Percentiles rank a stretch among this genome's conserved stretches.
Conservation (phyloP, 2,113 vertebrate genomes). For the Agapornis roseicollis region DNA sequence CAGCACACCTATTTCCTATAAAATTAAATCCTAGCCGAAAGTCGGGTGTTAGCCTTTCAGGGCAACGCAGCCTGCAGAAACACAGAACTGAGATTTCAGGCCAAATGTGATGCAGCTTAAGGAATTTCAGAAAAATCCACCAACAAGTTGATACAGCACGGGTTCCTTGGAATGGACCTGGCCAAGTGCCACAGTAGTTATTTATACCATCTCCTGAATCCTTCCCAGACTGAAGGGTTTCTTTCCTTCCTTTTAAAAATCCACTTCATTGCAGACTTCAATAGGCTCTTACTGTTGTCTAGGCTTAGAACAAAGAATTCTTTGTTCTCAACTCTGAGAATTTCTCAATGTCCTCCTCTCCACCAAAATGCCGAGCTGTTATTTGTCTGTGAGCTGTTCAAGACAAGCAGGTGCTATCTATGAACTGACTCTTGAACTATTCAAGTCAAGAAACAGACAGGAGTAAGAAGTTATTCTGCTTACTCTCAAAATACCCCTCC, state of each 20-base stretch:
- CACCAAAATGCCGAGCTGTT: background rate
- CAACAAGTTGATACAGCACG: rapidly evolving
- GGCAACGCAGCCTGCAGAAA: background rate
- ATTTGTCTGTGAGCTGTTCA: background rate
- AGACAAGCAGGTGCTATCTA: background rate
- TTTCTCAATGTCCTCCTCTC: background rate
- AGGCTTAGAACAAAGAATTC: constrained; percentile 6
- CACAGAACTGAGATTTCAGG: background rate
- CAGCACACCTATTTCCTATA: background rate
- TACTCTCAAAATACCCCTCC: background rate
- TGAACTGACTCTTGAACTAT: background rate
- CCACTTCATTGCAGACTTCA: background rate
- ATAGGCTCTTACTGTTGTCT: background rate
- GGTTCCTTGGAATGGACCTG: background rate
- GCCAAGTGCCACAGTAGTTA: background rate
- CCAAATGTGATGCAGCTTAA: background rate
- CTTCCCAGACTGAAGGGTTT: background rate
- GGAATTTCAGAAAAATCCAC: background rate
- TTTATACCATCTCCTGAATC: background rate
- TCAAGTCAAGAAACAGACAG: background rate
- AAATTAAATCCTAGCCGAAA: background rate
- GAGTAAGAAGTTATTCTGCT: background rate
- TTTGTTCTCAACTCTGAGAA: background rate
- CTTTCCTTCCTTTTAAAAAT: background rate
- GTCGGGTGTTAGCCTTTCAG: background rate